A percentile compares a stretch with the other conserved stretches of the same genome.
These are phyloP conservation scores for Trichosurus vulpecula DNA, from an alignment of 2,797 vertebrate genomes.

Conservation along the genomic window DNA sequence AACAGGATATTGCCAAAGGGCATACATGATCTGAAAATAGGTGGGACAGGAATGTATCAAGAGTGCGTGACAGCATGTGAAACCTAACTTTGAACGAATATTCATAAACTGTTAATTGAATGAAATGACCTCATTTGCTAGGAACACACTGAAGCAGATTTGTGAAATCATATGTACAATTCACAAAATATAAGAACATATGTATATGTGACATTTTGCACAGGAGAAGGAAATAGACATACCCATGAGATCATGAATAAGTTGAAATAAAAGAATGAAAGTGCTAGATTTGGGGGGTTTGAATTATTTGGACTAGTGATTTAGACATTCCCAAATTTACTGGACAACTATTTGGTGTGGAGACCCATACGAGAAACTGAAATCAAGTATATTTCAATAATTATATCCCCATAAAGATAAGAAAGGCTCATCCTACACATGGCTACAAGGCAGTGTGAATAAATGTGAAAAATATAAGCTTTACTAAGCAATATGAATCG, in stretches of 20 bases:
- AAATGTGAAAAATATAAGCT: conserved; percentile 3
- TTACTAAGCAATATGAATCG: conserved; percentile 9
- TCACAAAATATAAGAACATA: not conserved
- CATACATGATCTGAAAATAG: not conserved
- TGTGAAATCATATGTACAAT: not conserved
- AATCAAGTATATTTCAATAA: not conserved
- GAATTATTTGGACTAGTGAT: not conserved
- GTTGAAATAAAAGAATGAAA: not conserved
- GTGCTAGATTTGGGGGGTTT: not conserved
- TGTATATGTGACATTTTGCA: not conserved
- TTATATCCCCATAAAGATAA: conserved; percentile 23
- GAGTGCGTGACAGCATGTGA: not conserved
- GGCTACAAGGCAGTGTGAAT: conserved; percentile 21
- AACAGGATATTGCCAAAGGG: not conserved
- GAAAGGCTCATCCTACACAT: conserved; percentile 37
- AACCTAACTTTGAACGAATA: not conserved
- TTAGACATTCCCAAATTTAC: not conserved
- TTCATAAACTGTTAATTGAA: not conserved
- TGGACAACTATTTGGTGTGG: not conserved
- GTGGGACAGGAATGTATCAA: not conserved
- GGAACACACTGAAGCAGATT: not conserved
- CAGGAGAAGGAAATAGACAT: not conserved
- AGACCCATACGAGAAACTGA: not conserved
- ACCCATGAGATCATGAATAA: not conserved
- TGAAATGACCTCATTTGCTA: not conserved